These are phyloP conservation scores for Trididemnum miniatum DNA, from an alignment of 23 tunicate genomes.

Conservation along the genomic window DNA sequence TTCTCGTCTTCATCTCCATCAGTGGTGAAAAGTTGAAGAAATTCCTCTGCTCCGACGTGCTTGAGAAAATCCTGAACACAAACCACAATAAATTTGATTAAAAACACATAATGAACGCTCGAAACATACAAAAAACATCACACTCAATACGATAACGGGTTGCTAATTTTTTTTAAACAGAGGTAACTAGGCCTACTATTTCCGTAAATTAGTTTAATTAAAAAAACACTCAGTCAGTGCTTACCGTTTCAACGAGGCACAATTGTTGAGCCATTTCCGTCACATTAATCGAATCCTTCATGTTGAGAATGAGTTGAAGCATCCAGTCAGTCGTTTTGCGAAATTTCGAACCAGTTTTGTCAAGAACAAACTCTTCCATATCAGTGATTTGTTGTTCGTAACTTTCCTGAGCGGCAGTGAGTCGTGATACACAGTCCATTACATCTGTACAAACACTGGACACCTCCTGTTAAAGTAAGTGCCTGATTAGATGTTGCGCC, in stretches of 20 bases:
- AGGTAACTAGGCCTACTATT: too few relatives aligned
- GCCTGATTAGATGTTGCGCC: too few relatives aligned
- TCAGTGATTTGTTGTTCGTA: slow-evolving; percentile 59
- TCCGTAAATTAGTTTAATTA: too few relatives aligned
- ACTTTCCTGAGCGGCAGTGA: slow-evolving; percentile 61
- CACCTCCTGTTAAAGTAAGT: slow-evolving; percentile 40
- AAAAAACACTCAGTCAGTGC: too few relatives aligned
- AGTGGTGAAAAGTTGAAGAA: slow-evolving; percentile 75
- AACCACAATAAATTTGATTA: too few relatives aligned
- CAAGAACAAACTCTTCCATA: slow-evolving; percentile 28
- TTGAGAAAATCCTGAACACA: slow-evolving; percentile 75
- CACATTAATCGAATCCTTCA: slow-evolving; percentile 65
- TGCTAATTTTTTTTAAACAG: too few relatives aligned
- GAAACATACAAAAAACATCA: too few relatives aligned
- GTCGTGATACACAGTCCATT: slow-evolving; percentile 52
- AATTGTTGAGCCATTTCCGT: slow-evolving; percentile 86
- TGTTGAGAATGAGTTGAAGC: slow-evolving; percentile 36
- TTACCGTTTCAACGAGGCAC: slow-evolving; percentile 88
- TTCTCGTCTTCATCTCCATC: slow-evolving; percentile 55
- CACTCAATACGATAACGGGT: too few relatives aligned
- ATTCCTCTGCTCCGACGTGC: slow-evolving; percentile 95
- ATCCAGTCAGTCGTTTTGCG: slow-evolving; percentile 65
- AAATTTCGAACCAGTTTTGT: slow-evolving; percentile 36
- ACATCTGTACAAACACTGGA: slow-evolving; percentile 47
- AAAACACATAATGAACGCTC: too few relatives aligned